Evolutionary conservation across 2,888 invertebrate genomes (phyloP).

Genomic region (Dicyrtomina minuta): DNA sequence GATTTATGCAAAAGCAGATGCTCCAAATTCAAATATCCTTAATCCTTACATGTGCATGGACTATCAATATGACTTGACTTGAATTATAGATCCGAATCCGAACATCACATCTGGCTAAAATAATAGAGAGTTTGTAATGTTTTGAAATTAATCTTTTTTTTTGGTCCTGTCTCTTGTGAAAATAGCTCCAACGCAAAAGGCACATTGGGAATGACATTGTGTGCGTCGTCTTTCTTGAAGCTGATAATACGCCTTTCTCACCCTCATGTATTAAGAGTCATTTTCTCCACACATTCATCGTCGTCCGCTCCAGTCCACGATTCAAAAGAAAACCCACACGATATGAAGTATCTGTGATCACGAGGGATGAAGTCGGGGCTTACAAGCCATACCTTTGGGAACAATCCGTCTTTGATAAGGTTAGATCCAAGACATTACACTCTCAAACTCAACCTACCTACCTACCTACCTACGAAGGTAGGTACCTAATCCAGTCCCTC

Average conservation of each 20-base stretch:
- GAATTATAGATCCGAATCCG: no score
- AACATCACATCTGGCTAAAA: no score
- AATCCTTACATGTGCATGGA: no score
- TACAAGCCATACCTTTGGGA: slow-evolving; percentile 96
- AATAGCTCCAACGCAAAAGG: slow-evolving; percentile 77
- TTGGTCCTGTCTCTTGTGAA: background rate
- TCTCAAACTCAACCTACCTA: no score
- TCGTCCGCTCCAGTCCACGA: slow-evolving; percentile 83
- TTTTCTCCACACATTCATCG: slow-evolving; percentile 89
- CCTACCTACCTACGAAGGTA: no score
- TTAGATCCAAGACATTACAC: slow-evolving; percentile 22
- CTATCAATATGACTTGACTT: no score
- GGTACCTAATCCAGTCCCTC: no score
- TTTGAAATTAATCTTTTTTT: slow-evolving; percentile 9
- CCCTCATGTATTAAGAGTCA: slow-evolving; percentile 93
- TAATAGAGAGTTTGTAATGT: slow-evolving; percentile 13
- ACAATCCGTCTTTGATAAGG: slow-evolving; percentile 86
- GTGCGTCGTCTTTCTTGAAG: slow-evolving; percentile 90
- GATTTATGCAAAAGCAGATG: no score
- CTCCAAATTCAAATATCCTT: no score
- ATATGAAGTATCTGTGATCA: slow-evolving; percentile 88
- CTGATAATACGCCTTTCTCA: slow-evolving; percentile 87
- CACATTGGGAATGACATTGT: slow-evolving; percentile 95
- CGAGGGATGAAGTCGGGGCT: slow-evolving; percentile 90
- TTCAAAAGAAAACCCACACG: slow-evolving; percentile 82